phyloP scores from a whole-genome alignment of 2,888 invertebrate species.

The Agapetus fuscipes region DNA sequence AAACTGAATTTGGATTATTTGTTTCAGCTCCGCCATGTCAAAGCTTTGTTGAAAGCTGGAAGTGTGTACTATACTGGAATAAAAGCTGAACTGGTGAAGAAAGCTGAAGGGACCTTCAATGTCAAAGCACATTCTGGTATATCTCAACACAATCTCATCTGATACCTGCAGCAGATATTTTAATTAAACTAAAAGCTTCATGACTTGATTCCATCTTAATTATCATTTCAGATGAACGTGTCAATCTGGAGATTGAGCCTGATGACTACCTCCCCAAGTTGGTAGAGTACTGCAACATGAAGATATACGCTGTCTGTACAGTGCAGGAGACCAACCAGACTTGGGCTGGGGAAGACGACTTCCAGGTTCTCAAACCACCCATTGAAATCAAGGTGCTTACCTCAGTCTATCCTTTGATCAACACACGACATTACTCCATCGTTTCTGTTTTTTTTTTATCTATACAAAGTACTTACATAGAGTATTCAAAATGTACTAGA shows the following conservation, averaged over 20 bases:
- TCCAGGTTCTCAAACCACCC: constrained; percentile 65
- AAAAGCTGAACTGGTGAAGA: constrained; percentile 58
- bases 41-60: constrained; percentile 54
- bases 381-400: constrained; percentile 59
- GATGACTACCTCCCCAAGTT: constrained; percentile 69
- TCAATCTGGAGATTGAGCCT: constrained; percentile 47
- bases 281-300: constrained; percentile 72
- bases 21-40: constrained; percentile 47
- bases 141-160: constrained; percentile 38
- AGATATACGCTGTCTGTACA: constrained; percentile 67
- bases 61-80: constrained; percentile 74
- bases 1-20: no score
- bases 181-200: no score
- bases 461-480: no score
- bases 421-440: no score
- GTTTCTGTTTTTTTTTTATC: no score
- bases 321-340: constrained; percentile 73
- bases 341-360: constrained; percentile 76
- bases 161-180: neutral
- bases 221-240: constrained; percentile 25
- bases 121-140: constrained; percentile 54
- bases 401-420: no score
- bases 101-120: constrained; percentile 53
- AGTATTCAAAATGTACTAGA: no score
- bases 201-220: no score